phyloP scores from a whole-genome alignment of 2,113 vertebrate genomes.

The Uria aalge region DNA sequence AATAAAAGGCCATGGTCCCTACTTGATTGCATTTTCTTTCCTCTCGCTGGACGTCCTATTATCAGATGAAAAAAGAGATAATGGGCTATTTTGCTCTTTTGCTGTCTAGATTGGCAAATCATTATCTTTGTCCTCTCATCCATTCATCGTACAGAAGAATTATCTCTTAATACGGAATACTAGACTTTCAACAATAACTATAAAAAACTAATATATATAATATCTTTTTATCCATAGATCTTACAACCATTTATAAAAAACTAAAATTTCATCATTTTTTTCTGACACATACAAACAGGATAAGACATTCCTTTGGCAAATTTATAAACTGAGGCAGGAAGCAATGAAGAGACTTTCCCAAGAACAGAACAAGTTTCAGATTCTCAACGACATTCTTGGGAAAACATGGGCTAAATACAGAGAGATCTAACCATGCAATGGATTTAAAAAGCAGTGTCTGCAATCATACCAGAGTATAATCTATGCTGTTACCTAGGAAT shows the following conservation, averaged over 20 bases:
- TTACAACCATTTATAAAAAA: background rate
- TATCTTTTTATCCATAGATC: background rate
- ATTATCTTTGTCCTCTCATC: background rate
- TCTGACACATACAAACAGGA: background rate
- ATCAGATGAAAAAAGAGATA: slow-evolving; percentile 7
- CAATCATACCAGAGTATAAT: background rate
- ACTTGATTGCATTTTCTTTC: background rate
- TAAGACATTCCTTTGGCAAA: background rate
- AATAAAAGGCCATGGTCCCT: background rate
- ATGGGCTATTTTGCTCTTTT: background rate
- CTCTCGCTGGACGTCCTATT: background rate
- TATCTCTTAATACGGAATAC: background rate
- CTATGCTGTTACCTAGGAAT: background rate
- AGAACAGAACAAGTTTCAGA: background rate
- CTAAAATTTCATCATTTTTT: background rate
- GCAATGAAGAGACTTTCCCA: background rate
- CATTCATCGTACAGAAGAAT: background rate
- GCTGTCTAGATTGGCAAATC: slow-evolving; percentile 2
- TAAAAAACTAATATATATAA: background rate
- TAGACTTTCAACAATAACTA: background rate
- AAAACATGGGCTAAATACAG: background rate
- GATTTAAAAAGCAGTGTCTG: background rate
- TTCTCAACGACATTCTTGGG: background rate
- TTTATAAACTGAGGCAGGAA: background rate
- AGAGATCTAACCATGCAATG: fast-evolving